These are phyloP conservation scores for Serinus canaria DNA, from an alignment of 2,113 vertebrate genomes.

Conservation along the genomic window DNA sequence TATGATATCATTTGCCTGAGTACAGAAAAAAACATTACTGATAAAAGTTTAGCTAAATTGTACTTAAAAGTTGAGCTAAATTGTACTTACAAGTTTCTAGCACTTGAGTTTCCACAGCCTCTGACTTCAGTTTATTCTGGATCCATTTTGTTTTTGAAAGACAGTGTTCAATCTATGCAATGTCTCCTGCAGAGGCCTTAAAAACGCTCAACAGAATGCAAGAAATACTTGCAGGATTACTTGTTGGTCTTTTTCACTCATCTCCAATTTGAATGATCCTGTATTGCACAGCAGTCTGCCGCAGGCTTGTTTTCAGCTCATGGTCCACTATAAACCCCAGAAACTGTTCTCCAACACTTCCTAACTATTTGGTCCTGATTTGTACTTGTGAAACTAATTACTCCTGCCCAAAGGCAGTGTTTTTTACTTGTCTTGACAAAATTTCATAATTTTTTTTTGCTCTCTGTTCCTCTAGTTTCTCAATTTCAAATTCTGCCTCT, in stretches of 20 bases:
- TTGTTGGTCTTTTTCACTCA: background rate
- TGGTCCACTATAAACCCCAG: background rate
- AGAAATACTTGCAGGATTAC: background rate
- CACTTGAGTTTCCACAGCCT: background rate
- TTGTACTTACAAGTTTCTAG: background rate
- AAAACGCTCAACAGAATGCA: background rate
- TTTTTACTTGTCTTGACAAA: background rate
- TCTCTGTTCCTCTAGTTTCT: background rate
- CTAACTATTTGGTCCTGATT: background rate
- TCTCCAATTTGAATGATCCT: background rate
- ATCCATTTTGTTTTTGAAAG: background rate
- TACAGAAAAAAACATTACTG: background rate
- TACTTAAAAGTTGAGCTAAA: background rate
- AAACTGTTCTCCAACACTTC: background rate
- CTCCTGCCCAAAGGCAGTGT: background rate
- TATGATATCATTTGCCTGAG: background rate
- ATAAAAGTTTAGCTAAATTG: background rate
- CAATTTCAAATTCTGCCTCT: background rate
- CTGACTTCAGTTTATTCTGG: background rate
- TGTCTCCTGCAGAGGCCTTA: background rate
- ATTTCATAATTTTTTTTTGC: background rate
- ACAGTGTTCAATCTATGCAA: background rate
- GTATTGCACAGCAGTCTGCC: background rate
- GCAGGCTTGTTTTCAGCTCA: background rate
- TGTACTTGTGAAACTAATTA: background rate